A percentile compares a stretch with the other conserved stretches of the same genome.
Evolutionary conservation across 2,888 invertebrate genomes (phyloP).

Genomic region (Glyphotaelius pellucidus): DNA sequence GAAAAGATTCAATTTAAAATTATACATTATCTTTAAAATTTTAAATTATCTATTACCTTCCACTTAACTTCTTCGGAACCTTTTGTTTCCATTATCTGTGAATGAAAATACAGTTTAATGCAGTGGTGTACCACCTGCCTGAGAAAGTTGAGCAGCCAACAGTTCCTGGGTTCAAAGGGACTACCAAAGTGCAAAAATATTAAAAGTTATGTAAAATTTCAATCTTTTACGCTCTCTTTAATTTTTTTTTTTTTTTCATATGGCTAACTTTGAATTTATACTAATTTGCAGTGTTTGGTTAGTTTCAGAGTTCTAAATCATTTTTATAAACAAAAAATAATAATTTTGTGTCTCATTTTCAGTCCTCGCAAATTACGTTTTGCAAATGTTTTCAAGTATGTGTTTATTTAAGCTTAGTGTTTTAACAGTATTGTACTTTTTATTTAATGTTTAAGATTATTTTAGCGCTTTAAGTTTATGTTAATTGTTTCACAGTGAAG

Average conservation of each 20-base stretch:
- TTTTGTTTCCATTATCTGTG: too few relatives aligned
- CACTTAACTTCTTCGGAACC: too few relatives aligned
- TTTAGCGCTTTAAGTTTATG: neutral
- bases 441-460: conserved; percentile 14
- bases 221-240: neutral
- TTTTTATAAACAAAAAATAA: too few relatives aligned
- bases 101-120: neutral
- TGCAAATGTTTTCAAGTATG: neutral
- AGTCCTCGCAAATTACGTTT: neutral
- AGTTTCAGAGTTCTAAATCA: neutral
- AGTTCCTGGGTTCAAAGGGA: neutral
- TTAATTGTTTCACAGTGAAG: neutral
- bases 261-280: neutral
- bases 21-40: too few relatives aligned
- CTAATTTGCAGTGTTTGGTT: neutral
- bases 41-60: too few relatives aligned
- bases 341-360: neutral
- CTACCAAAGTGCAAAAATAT: neutral
- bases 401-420: neutral
- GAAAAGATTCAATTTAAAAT: too few relatives aligned
- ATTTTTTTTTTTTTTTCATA: neutral
- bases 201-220: neutral
- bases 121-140: neutral
- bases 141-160: neutral
- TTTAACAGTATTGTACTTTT: conserved; percentile 28